A percentile compares a stretch with the other conserved stretches of the same genome.
Conservation (phyloP, 2,888 invertebrate genomes). For the Caenorhabditis japonica region DNA sequence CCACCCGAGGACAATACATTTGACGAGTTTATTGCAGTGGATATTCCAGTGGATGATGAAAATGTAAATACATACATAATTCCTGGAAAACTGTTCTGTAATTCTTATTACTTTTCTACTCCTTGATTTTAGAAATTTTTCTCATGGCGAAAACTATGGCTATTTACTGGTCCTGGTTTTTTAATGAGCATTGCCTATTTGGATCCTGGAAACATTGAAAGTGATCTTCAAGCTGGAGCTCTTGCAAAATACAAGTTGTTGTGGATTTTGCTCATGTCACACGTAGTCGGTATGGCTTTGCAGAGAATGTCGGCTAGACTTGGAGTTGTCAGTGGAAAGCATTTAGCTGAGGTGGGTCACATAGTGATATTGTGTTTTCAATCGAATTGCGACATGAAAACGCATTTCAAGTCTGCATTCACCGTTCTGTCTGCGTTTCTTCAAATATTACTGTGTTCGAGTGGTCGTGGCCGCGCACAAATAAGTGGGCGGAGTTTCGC, state of each 20-base stretch:
- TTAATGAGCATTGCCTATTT: conserved; percentile 93
- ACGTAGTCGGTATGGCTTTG: conserved; percentile 87
- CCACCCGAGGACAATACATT: conserved; percentile 13
- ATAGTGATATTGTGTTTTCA: too few relatives aligned
- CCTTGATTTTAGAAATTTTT: conserved; percentile 79
- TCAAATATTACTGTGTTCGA: too few relatives aligned
- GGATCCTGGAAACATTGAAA: conserved; percentile 93
- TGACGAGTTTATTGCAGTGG: conserved; percentile 28
- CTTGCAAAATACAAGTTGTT: conserved; percentile 86
- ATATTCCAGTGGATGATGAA: conserved; percentile 48
- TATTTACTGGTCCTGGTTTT: conserved; percentile 92
- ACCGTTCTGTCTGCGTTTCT: too few relatives aligned
- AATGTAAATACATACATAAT: too few relatives aligned
- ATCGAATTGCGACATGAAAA: too few relatives aligned
- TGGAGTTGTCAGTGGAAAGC: conserved; percentile 89
- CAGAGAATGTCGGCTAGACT: conserved; percentile 85
- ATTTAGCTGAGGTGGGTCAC: conserved; percentile 83
- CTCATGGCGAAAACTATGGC: conserved; percentile 90
- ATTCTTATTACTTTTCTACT: too few relatives aligned
- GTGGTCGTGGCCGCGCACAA: too few relatives aligned
- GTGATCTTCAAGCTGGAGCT: conserved; percentile 88
- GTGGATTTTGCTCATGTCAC: conserved; percentile 89
- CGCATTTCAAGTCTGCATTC: too few relatives aligned
- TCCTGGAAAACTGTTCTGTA: too few relatives aligned
- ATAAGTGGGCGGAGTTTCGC: too few relatives aligned